Percentiles rank a stretch among this genome's conserved stretches.
Evolutionary conservation across 1,140 invertebrate species (phyloP).

Genomic region (Monochamus saltuarius): DNA sequence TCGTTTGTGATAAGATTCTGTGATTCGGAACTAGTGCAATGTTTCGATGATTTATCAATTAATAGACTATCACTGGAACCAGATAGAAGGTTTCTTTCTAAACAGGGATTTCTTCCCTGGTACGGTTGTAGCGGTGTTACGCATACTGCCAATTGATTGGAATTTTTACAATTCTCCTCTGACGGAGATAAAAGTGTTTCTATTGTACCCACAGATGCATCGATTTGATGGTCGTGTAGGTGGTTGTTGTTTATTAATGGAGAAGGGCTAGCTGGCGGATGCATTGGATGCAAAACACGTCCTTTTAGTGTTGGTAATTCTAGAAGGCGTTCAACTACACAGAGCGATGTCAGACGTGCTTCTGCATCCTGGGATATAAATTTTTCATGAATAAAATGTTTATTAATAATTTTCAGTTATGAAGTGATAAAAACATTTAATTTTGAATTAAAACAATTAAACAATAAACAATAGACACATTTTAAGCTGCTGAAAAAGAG

Average conservation of each 20-base stretch:
- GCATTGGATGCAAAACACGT: constrained; percentile 42
- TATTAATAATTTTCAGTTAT: not conserved
- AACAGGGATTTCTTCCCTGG: constrained; percentile 85
- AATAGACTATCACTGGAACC: constrained; percentile 65
- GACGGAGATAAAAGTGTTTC: constrained; percentile 55
- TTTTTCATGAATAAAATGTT: constrained; percentile 9
- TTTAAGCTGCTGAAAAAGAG: no score
- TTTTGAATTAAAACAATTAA: not conserved
- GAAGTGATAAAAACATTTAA: not conserved
- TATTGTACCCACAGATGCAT: constrained; percentile 48
- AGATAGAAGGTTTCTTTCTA: constrained; percentile 77
- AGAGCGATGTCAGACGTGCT: constrained; percentile 84
- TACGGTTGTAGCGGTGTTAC: constrained; percentile 67
- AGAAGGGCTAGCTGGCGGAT: constrained; percentile 47
- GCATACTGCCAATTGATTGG: constrained; percentile 53
- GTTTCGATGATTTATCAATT: constrained; percentile 70
- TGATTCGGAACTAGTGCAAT: constrained; percentile 55
- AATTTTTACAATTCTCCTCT: constrained; percentile 57
- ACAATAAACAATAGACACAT: not conserved
- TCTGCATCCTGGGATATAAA: constrained; percentile 74
- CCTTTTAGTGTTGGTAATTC: constrained; percentile 67
- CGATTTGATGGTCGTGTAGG: constrained; percentile 43
- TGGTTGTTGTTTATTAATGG: constrained; percentile 50
- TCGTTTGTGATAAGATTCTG: constrained; percentile 51
- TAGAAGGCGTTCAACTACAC: constrained; percentile 82